Conservation (phyloP, 2,888 invertebrate genomes). For the Caenorhabditis drosophilae region DNA sequence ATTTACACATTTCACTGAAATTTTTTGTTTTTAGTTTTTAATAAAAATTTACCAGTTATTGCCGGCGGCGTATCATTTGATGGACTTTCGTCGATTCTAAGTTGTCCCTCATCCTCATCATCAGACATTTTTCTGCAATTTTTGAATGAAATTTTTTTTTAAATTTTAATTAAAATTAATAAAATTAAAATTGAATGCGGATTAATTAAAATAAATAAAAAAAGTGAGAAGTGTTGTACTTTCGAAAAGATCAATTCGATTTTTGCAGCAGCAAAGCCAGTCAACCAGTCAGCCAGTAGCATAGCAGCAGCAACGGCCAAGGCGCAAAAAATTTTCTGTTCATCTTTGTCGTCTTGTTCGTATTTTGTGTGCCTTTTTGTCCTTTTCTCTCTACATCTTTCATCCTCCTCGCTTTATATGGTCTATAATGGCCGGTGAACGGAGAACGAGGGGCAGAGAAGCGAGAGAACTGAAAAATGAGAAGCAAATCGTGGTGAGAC, state of each 20-base stretch:
- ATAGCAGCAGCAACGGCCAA: background rate
- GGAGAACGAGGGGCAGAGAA: background rate
- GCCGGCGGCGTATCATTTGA: background rate
- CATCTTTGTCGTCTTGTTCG: background rate
- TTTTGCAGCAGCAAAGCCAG: background rate
- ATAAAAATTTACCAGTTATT: background rate
- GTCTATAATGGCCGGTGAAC: background rate
- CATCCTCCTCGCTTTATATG: background rate
- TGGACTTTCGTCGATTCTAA: conserved; percentile 29
- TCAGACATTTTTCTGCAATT: conserved; percentile 26
- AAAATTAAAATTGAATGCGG: too few species aligned
- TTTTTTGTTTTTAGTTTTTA: background rate
- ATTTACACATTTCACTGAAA: background rate
- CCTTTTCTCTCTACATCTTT: background rate
- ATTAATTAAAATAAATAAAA: background rate
- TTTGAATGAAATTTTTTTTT: too few species aligned
- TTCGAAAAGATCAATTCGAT: background rate
- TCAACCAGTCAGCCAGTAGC: background rate
- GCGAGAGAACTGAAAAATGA: too few species aligned
- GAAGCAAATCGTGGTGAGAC: background rate
- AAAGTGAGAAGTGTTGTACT: background rate
- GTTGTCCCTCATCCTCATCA: conserved; percentile 28
- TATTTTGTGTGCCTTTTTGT: background rate
- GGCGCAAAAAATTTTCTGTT: background rate
- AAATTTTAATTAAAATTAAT: too few species aligned